Conservation (phyloP, 2,888 invertebrate species). For the Prosapia bicincta region DNA sequence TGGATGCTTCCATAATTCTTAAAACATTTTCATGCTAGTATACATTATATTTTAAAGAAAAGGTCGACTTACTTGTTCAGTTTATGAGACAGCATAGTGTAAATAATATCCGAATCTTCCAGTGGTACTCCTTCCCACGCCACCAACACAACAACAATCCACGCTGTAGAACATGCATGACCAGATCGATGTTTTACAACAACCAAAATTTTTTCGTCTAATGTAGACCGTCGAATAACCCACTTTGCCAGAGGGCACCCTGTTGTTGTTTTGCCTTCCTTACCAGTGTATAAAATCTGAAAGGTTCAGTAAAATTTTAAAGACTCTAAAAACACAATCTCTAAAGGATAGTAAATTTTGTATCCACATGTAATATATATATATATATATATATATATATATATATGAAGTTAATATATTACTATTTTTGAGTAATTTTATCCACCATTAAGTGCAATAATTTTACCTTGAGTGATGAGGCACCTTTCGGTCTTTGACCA, state of each 20-base stretch:
- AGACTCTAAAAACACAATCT: too few relatives aligned
- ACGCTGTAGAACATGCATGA: slow-evolving; percentile 77
- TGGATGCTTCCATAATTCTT: too few relatives aligned
- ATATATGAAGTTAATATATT: too few relatives aligned
- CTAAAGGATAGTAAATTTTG: too few relatives aligned
- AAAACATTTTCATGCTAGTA: too few relatives aligned
- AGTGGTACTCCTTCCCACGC: slow-evolving; percentile 92
- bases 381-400: too few relatives aligned
- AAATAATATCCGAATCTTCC: slow-evolving; percentile 78
- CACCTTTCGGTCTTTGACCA: too few relatives aligned
- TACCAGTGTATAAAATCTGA: slow-evolving; percentile 75
- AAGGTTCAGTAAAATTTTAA: too few relatives aligned
- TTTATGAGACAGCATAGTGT: slow-evolving; percentile 78
- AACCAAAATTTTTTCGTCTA: slow-evolving; percentile 85
- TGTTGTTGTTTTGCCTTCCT: slow-evolving; percentile 91
- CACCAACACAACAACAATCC: slow-evolving; percentile 86
- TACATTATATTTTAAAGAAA: not conserved
- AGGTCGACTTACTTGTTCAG: slow-evolving; percentile 55
- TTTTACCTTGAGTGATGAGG: too few relatives aligned
- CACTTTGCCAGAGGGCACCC: slow-evolving; percentile 97
- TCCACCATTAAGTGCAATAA: too few relatives aligned
- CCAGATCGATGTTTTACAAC: slow-evolving; percentile 80
- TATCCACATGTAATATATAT: too few relatives aligned
- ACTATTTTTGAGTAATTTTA: too few relatives aligned
- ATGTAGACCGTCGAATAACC: slow-evolving; percentile 83